Evolutionary conservation across 2,888 invertebrate genomes (phyloP).

Genomic region (Eupeodes latifasciatus): DNA sequence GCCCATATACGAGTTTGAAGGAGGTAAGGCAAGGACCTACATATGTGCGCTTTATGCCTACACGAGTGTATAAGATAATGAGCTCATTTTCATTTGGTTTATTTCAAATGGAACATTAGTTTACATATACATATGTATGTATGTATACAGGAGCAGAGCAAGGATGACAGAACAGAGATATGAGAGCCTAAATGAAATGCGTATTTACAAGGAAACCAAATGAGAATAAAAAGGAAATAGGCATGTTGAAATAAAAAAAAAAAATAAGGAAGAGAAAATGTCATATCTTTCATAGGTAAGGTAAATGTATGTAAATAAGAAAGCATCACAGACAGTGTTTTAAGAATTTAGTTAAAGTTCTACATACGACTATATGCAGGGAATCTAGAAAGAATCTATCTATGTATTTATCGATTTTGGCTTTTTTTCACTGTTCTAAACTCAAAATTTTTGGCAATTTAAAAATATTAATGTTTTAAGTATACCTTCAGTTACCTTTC

Average conservation of each 20-base stretch:
- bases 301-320: background rate
- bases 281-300: background rate
- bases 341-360: background rate
- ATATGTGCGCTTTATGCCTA: background rate
- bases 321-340: background rate
- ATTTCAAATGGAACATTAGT: constrained; percentile 18
- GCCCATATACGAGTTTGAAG: background rate
- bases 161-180: background rate
- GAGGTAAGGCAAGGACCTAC: no score
- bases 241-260: constrained; percentile 8
- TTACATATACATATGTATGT: background rate
- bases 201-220: background rate
- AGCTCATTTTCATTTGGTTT: constrained; percentile 26
- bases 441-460: no score
- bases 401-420: no score
- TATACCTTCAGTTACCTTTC: no score
- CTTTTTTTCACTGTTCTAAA: no score
- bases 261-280: no score
- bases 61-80: constrained; percentile 26
- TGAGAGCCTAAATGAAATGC: background rate
- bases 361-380: no score
- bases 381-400: no score
- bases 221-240: background rate
- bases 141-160: no score
- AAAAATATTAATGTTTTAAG: no score